A percentile compares a stretch with the other conserved stretches of the same genome.
phyloP scores from a whole-genome alignment of 1,140 invertebrate genomes.

The Scaptomyza montana region DNA sequence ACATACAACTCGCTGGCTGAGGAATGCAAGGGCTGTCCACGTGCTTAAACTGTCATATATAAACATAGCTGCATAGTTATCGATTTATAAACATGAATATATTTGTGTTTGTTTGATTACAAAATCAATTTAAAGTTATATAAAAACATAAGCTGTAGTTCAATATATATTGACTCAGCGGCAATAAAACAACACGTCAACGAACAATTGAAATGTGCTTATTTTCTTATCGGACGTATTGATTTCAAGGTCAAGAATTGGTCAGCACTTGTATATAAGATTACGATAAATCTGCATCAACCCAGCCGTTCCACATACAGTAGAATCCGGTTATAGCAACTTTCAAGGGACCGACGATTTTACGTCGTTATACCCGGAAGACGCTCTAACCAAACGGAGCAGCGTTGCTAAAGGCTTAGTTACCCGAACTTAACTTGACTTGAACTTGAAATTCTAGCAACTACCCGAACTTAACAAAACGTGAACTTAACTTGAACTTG shows the following conservation, averaged over 20 bases:
- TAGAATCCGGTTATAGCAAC: too few relatives aligned
- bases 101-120: not conserved
- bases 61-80: not conserved
- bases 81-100: not conserved
- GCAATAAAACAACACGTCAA: slow-evolving; percentile 15
- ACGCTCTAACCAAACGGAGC: too few relatives aligned
- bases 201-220: slow-evolving; percentile 3
- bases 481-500: too few relatives aligned
- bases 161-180: slow-evolving; percentile 18
- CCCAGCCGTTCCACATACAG: too few relatives aligned
- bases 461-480: too few relatives aligned
- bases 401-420: too few relatives aligned
- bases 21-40: slow-evolving; percentile 61
- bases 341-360: too few relatives aligned
- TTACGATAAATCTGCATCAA: too few relatives aligned
- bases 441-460: too few relatives aligned
- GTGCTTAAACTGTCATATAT: slow-evolving; percentile 21
- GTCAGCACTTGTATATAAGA: not conserved
- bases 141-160: not conserved
- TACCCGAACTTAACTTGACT: too few relatives aligned
- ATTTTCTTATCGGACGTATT: slow-evolving; percentile 8
- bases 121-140: not conserved
- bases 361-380: too few relatives aligned
- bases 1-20: slow-evolving; percentile 65
- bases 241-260: slow-evolving; percentile 15